Evolutionary conservation across 2,888 invertebrate genomes (phyloP), one percentile per base, ranked within the genome.

Genomic region (Lithophane socia): DNA sequence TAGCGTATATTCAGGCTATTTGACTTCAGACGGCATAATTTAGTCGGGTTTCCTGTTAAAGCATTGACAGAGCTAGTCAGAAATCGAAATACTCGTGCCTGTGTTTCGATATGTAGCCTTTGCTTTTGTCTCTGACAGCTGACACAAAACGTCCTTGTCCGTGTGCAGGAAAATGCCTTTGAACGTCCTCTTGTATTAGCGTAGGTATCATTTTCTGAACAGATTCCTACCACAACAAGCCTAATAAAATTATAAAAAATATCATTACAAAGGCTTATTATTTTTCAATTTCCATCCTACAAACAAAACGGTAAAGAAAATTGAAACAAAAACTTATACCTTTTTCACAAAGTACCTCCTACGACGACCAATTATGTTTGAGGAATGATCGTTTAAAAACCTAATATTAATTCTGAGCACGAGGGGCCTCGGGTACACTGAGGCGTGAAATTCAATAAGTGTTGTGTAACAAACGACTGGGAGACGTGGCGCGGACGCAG

Each of bases 371-470:
- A 88, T 88, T 84, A 86, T 77, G 80, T 84, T 79, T 72, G 77
- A 83, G 61, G 56, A 84, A 77, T 76, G 82, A 85, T 88, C 88
- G 84, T 84, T 89, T 85, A 86, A 85, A 84, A 85, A 83, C 81
- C 85, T 87, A 82, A 90, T 92, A 91, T 90, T 90, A 92, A 93
- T 93, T 93, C 93, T 75, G 88, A 84, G 81, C 92, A 92, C 92
- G 92, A 82, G 75, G 84, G 84, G 85, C 88, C 87, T 84, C 84
- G 85, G 87, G 86, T 88, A 88, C 87, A 90, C 84, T 90, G 91
- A 90, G 88, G 92, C 93, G 92, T 91, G 90, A 93, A 94, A 94
- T 93, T 94, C 93, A 93, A 94, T 93, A 92, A 93, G 92, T 92
- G 89, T 92, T 92, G 90, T 91, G 90, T 91, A 90, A 90, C 88